Evolutionary conservation across 2,113 vertebrate genomes (phyloP), one percentile per base, ranked within the genome.

Genomic region (Gavialis gangeticus): DNA sequence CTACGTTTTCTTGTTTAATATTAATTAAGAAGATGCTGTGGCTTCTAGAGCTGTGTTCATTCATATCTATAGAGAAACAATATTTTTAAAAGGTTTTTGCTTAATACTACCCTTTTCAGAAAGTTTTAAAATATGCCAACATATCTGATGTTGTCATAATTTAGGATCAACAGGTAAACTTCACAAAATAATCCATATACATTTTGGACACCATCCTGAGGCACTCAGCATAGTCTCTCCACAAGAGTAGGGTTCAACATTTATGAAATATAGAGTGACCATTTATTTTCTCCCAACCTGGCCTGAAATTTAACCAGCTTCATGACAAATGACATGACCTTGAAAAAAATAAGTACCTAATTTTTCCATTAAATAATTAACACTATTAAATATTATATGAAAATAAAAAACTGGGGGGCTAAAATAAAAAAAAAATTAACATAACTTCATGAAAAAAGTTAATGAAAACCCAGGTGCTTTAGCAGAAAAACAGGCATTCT

Each of bases 11-110:
- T 97, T 99, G 99, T 78, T 99, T 99, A 97, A 99, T 99, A 90
- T 99, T 99, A 92, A 99, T 99, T 91, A 99, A 97, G 95, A 99
- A 99, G 93, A 99, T 99, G 92, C 99, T 99, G 98, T 99, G 99
- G 94, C 99, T 99, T 95, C 99, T 98, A 18, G 99, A 99, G 98
- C 99, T 99, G 98, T 99, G 99, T 89, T 99, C 99, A 5, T 99
- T 99, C 99, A 99, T 99, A 88, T 99, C 99, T 99, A 97, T n/a
- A 97, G 94, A 92, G 80, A 73, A 94, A 96, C 4, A 79, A 82
- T 75, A 90, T 59, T 79, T 60, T 67, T 1, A 64, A 73, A 90
- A 82, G 66, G 7, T 1, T 66, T 18, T 12, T 4, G 18, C 4
- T 34, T 19, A 60, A 94, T 12, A 56, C 12, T 73, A 19, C 11